Conservation (phyloP, 2,797 vertebrate genomes). For the Thunnus albacares region DNA sequence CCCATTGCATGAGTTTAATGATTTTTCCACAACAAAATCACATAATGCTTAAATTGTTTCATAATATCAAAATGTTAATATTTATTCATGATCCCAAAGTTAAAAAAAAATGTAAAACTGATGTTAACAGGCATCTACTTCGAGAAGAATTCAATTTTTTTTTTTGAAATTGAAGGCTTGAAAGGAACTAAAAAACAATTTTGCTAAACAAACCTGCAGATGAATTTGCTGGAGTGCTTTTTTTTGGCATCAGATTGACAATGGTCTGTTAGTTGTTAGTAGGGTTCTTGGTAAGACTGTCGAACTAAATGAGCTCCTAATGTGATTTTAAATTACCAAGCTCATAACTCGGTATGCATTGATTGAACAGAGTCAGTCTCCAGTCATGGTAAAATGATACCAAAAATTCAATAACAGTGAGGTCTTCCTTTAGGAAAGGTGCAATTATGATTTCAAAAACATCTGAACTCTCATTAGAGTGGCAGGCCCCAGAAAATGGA, state of each 20-base stretch:
- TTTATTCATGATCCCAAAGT: slow-evolving; percentile 2
- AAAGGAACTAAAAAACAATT: slow-evolving; percentile 15
- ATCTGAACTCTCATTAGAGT: slow-evolving; percentile 74
- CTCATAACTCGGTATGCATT: slow-evolving; percentile 66
- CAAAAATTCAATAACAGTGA: slow-evolving; percentile 67
- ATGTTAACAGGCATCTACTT: not conserved
- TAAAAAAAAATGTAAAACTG: not conserved
- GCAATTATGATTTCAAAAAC: slow-evolving; percentile 66
- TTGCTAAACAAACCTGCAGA: slow-evolving; percentile 19
- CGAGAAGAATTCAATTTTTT: not conserved
- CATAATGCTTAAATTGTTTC: slow-evolving; percentile 1
- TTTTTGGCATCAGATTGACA: slow-evolving; percentile 16
- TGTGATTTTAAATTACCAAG: slow-evolving; percentile 61
- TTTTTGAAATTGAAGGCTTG: not conserved
- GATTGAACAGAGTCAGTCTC: slow-evolving; percentile 65
- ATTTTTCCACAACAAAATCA: not conserved
- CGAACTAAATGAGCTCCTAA: slow-evolving; percentile 55
- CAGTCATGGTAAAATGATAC: slow-evolving; percentile 62
- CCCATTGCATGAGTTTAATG: not conserved
- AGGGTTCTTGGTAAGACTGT: slow-evolving; percentile 40
- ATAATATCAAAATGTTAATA: not conserved
- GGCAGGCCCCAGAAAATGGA: slow-evolving; percentile 47
- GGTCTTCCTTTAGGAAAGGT: slow-evolving; percentile 41
- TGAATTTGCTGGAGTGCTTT: slow-evolving; percentile 33
- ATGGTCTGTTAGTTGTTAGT: slow-evolving; percentile 4